Evolutionary conservation across 1,140 invertebrate genomes (phyloP).

Genomic region (Berghia stephanieae): DNA sequence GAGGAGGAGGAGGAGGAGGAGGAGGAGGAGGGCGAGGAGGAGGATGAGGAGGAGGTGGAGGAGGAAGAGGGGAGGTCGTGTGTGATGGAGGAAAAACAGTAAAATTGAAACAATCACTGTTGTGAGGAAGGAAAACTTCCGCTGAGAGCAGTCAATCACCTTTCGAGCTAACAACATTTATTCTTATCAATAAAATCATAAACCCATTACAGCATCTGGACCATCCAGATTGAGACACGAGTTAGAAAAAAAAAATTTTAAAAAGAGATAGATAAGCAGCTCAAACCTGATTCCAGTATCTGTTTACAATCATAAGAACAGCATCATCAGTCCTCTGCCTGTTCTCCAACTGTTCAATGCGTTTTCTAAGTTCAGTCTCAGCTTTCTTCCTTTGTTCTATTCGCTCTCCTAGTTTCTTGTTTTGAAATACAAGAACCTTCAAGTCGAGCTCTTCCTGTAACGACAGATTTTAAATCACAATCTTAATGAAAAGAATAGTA

Average conservation of each 20-base stretch:
- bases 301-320: conserved; percentile 95
- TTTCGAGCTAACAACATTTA: no score
- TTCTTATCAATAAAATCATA: no score
- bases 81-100: no score
- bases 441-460: conserved; percentile 92
- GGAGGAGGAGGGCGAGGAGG: no score
- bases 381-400: conserved; percentile 88
- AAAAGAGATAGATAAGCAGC: not conserved
- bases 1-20: no score
- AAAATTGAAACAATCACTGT: no score
- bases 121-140: no score
- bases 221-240: not conserved
- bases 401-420: conserved; percentile 90
- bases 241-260: not conserved
- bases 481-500: no score
- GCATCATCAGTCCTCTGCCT: conserved; percentile 97
- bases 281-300: conserved; percentile 85
- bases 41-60: no score
- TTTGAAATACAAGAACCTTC: conserved; percentile 96
- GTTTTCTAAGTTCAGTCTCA: conserved; percentile 87
- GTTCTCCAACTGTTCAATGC: conserved; percentile 97
- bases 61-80: no score
- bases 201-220: no score
- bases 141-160: no score
- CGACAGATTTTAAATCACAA: not conserved